These are phyloP conservation scores for Apeltes quadracus DNA, from an alignment of 2,113 vertebrate genomes.

Conservation along the genomic window DNA sequence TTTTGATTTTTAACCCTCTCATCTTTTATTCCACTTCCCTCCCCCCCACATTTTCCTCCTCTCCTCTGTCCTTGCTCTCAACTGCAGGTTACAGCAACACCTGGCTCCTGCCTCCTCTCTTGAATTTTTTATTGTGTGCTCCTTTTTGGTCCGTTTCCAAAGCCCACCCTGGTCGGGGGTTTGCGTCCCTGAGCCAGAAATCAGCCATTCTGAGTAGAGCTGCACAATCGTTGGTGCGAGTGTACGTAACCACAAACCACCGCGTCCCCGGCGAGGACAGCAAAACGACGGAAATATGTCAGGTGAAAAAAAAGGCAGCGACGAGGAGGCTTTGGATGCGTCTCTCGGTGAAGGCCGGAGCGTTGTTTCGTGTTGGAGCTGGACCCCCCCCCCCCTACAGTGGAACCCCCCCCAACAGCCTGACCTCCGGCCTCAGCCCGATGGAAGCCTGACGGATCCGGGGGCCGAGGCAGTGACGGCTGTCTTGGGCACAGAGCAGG, in stretches of 20 bases:
- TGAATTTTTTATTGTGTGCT: slow-evolving; percentile 65
- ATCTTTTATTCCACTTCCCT: background rate
- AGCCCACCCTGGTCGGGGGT: slow-evolving; percentile 28
- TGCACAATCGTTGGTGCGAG: slow-evolving; percentile 52
- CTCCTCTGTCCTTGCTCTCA: slow-evolving; percentile 47
- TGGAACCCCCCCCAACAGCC: slow-evolving; percentile 10
- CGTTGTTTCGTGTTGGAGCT: background rate
- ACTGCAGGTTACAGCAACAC: slow-evolving; percentile 57
- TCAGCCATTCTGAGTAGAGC: slow-evolving; percentile 69
- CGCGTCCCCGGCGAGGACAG: slow-evolving; percentile 44
- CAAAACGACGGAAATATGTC: slow-evolving; percentile 30
- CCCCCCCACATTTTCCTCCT: background rate
- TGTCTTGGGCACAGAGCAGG: slow-evolving; percentile 28
- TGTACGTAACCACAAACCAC: slow-evolving; percentile 52
- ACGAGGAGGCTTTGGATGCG: slow-evolving; percentile 25
- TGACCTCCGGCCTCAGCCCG: slow-evolving; percentile 28
- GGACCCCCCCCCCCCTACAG: too few relatives aligned
- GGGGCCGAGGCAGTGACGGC: slow-evolving; percentile 42
- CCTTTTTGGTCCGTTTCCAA: slow-evolving; percentile 58
- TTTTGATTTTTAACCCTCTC: slow-evolving; percentile 32
- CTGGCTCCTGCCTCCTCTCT: slow-evolving; percentile 57
- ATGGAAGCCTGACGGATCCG: slow-evolving; percentile 71
- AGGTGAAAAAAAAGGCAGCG: slow-evolving; percentile 19
- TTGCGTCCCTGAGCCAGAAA: slow-evolving; percentile 50
- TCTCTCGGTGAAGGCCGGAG: slow-evolving; percentile 2